phyloP scores from a whole-genome alignment of 2,888 invertebrate species.

The Sinodicranocentrus sp. region DNA sequence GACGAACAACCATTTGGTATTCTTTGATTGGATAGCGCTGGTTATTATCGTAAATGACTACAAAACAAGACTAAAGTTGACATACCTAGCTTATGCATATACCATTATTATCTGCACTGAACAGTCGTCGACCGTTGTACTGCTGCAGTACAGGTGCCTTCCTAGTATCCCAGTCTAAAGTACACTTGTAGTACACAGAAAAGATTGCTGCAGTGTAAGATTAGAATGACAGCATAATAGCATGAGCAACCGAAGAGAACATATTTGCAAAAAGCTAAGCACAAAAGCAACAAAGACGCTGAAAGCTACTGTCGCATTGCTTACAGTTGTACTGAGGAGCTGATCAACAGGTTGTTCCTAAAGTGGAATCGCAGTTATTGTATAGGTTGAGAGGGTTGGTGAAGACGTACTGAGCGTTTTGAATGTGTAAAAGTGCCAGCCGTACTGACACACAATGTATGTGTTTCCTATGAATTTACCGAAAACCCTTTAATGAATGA shows the following conservation, averaged over 20 bases:
- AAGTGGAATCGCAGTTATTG: background rate
- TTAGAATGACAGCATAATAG: background rate
- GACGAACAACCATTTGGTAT: no score
- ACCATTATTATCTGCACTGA: no score
- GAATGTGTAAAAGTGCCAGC: no score
- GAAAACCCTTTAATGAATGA: conserved; percentile 4
- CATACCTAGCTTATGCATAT: no score
- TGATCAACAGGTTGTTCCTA: conserved; percentile 10
- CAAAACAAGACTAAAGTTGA: no score
- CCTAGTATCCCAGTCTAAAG: no score
- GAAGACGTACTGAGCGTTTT: background rate
- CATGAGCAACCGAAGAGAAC: no score
- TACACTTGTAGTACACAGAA: background rate
- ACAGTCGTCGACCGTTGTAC: no score
- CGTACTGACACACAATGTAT: background rate
- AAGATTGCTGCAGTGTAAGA: background rate
- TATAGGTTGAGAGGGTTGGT: background rate
- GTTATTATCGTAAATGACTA: no score
- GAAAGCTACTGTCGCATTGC: background rate
- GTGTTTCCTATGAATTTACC: conserved; percentile 4
- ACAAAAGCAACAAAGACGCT: background rate
- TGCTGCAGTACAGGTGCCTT: no score
- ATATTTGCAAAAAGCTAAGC: background rate
- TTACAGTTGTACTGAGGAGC: background rate
- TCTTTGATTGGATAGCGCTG: no score